phyloP scores from a whole-genome alignment of 2,888 invertebrate species.

The Dicyrtomina minuta region DNA sequence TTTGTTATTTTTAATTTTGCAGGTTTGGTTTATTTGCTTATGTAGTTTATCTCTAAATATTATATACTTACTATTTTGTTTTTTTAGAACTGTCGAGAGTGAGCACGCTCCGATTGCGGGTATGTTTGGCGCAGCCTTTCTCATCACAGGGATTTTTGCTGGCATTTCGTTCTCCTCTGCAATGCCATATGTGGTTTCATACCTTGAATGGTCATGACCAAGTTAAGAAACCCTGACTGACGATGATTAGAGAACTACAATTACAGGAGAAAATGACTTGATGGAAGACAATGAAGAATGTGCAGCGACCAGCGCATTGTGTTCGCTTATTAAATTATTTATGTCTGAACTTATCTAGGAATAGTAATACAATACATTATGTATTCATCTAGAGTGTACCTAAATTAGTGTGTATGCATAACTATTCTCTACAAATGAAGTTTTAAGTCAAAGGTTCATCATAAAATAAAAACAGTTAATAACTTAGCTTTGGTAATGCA shows the following conservation, averaged over 20 bases:
- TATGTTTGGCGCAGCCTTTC: constrained; percentile 92
- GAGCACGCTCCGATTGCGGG: constrained; percentile 83
- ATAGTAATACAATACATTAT: neutral
- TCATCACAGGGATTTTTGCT: constrained; percentile 82
- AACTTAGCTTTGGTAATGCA: too few species aligned
- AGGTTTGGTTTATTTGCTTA: neutral
- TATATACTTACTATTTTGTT: neutral
- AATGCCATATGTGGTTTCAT: constrained; percentile 65
- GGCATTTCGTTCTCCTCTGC: constrained; percentile 78
- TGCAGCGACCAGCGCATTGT: constrained; percentile 6
- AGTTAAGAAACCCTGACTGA: neutral
- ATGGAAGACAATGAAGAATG: constrained; percentile 12
- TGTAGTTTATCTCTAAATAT: neutral
- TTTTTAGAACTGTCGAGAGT: constrained; percentile 72
- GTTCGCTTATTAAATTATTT: constrained; percentile 13
- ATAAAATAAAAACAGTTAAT: too few species aligned
- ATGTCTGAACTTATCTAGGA: neutral
- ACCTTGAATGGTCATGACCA: neutral
- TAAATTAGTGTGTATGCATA: too few species aligned
- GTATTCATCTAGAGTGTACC: neutral
- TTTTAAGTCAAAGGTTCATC: too few species aligned
- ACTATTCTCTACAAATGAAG: too few species aligned
- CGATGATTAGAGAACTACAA: neutral
- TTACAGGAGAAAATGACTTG: neutral
- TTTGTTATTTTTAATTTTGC: too few species aligned